Evolutionary conservation across 2,113 vertebrate species (phyloP).

Genomic region (Bungarus multicinctus): DNA sequence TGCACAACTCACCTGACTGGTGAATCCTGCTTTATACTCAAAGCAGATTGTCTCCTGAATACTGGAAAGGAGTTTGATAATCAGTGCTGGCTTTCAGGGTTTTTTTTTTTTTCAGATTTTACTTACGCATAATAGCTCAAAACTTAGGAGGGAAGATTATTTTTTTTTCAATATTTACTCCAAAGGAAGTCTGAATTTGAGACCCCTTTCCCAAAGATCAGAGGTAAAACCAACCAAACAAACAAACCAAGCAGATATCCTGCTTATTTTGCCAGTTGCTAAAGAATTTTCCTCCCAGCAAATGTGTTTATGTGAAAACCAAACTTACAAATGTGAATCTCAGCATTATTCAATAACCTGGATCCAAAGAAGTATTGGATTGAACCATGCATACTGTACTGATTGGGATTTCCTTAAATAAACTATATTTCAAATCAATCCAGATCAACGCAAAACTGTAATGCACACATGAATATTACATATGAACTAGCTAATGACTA

Average conservation of each 20-base stretch:
- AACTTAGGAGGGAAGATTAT: background rate
- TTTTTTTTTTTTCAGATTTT: background rate
- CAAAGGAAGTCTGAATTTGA: background rate
- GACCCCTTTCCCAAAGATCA: background rate
- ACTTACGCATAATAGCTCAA: background rate
- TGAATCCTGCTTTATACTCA: background rate
- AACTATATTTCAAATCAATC: background rate
- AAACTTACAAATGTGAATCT: background rate
- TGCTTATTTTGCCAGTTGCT: background rate
- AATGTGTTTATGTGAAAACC: background rate
- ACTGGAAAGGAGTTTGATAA: background rate
- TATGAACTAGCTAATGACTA: background rate
- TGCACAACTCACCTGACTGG: fast-evolving
- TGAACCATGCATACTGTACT: background rate
- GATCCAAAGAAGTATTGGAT: background rate
- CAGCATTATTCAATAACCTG: background rate
- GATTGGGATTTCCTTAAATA: background rate
- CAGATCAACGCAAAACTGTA: background rate
- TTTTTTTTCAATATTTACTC: background rate
- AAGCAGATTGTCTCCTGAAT: background rate
- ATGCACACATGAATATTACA: background rate
- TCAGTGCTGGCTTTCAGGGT: background rate
- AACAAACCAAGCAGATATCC: background rate
- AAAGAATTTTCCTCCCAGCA: background rate
- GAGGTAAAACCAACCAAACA: background rate